Evolutionary conservation across 92 coral and sea anemone genomes (phyloP), one percentile per base, ranked within the genome.

Genomic region (Phenganax marumi): DNA sequence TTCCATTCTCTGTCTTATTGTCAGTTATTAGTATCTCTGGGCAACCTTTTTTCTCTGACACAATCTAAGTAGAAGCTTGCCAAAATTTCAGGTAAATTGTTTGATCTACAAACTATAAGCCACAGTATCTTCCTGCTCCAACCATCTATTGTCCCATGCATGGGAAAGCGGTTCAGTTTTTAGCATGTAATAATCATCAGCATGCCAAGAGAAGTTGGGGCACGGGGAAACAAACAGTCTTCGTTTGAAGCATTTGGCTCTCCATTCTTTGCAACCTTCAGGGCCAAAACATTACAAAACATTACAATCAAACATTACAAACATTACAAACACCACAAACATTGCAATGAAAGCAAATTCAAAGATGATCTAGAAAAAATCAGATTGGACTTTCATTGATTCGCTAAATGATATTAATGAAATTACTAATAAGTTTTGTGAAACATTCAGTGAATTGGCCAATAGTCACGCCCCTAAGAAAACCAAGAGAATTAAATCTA

Each of bases 41-140:
- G 56, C 87, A 84, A 26, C 82, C 87, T 25, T 25, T 79, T 17
- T 62, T 52, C 39, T 84, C 60, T 12, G 26, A 75, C 82, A 43
- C 87, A 75, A 10, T 84, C 75, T 21, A 76, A 62, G 61, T 62
- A 84, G 52, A 75, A 84, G 16, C 82, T 75, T 43, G 82, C 87
- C 25, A 72, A 52, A 84, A 84, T 74, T 13, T 84, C 82, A 2
- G 87, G 87, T 65, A 46, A 48, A 52, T 66, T 84, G 68, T 75
- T 84, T 75, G 87, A 75, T 33, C 87, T 84, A 12, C 75, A 24
- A 39, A 84, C 82, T 24, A 57, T 76, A 60, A 84, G 52, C 83
- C 87, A 84, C 76, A 76, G 61, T 17, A 84, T 39, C 71, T 80
- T 76, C 22, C 87, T 57, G 76, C 83, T 84, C 87, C 87, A 84